phyloP scores from a whole-genome alignment of 1,140 invertebrate genomes.

The Acromyrmex charruanus region DNA sequence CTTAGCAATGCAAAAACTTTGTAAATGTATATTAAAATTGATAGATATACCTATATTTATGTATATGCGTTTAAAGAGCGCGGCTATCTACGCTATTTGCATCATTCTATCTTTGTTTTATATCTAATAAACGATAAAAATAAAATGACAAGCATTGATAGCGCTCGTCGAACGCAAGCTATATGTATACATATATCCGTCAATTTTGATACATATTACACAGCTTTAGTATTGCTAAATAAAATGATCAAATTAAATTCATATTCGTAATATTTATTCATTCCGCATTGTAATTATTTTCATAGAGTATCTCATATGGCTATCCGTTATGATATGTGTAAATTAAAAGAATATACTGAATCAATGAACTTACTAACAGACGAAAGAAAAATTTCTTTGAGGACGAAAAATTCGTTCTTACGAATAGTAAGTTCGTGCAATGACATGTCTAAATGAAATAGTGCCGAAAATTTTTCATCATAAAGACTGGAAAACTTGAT shows the following conservation, averaged over 20 bases:
- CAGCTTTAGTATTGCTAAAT: slow-evolving; percentile 5
- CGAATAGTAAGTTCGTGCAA: slow-evolving; percentile 8
- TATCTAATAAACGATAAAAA: no score
- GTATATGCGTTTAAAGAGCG: no score
- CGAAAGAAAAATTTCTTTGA: slow-evolving; percentile 17
- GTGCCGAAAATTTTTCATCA: slow-evolving; percentile 45
- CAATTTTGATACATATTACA: background rate
- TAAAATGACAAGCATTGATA: no score
- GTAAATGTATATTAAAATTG: no score
- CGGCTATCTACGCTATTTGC: no score
- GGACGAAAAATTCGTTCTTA: slow-evolving; percentile 28
- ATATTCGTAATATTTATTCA: slow-evolving; percentile 14
- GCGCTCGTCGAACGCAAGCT: no score
- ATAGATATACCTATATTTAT: no score
- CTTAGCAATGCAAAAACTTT: no score
- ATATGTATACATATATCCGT: background rate
- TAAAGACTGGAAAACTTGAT: slow-evolving; percentile 33
- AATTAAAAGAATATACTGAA: slow-evolving; percentile 35
- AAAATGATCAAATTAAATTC: background rate
- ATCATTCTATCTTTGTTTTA: no score
- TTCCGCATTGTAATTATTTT: slow-evolving; percentile 35
- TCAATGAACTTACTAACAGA: slow-evolving; percentile 9
- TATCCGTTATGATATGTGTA: background rate
- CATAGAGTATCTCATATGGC: background rate
- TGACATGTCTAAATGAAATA: slow-evolving; percentile 43